Evolutionary conservation across 2,113 vertebrate genomes (phyloP).

Genomic region (Laticauda colubrina): DNA sequence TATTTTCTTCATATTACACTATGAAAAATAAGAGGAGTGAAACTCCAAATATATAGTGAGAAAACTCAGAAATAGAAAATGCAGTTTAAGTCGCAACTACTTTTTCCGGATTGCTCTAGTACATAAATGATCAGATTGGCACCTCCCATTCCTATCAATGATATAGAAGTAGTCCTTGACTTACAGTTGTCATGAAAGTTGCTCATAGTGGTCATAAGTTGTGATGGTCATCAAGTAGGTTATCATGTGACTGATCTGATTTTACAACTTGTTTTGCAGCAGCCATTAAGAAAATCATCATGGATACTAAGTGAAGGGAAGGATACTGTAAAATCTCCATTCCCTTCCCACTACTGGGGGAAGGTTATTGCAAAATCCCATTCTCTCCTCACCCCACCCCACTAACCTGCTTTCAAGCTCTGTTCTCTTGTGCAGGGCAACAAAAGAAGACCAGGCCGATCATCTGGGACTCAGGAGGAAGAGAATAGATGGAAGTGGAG

Average conservation of each 20-base stretch:
- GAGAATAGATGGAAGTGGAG: too few species aligned
- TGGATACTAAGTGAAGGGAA: not conserved
- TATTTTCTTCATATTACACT: slow-evolving; percentile 20
- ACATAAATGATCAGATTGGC: not conserved
- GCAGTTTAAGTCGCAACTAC: not conserved
- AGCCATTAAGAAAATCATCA: not conserved
- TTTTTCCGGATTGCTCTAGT: not conserved
- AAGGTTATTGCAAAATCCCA: too few species aligned
- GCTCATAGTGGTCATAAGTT: not conserved
- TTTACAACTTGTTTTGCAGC: not conserved
- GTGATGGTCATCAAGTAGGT: not conserved
- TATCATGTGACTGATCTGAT: not conserved
- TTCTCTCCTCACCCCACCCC: too few species aligned
- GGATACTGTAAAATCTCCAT: too few species aligned
- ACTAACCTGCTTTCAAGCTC: too few species aligned
- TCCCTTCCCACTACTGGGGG: too few species aligned
- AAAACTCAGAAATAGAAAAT: not conserved
- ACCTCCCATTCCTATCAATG: not conserved
- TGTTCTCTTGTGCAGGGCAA: too few species aligned
- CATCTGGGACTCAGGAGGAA: too few species aligned
- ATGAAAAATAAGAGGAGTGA: slow-evolving; percentile 9
- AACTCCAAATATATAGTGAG: not conserved
- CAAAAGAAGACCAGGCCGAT: too few species aligned
- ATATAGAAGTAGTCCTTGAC: not conserved
- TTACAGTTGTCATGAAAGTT: not conserved